Percentiles rank a stretch among this genome's conserved stretches.
Conservation (phyloP, 2,113 vertebrate genomes). For the Hypanus sabinus region DNA sequence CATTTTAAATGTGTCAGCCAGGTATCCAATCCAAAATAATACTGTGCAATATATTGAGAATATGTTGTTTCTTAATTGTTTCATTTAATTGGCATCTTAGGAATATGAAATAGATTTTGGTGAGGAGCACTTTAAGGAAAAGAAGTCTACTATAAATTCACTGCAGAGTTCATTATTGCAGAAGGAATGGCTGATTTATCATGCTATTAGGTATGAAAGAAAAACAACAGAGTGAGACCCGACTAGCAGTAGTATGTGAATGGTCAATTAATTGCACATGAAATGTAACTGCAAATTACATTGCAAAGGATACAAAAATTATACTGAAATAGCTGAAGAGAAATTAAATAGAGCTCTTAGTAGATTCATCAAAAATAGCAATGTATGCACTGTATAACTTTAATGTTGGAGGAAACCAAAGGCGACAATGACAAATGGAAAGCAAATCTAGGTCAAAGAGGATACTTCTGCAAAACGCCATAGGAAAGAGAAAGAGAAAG, state of each 20-base stretch:
- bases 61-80: neutral
- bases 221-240: neutral
- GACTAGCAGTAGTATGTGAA: neutral
- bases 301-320: neutral
- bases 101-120: neutral
- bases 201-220: neutral
- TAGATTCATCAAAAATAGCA: neutral
- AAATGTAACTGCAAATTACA: neutral
- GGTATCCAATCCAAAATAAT: neutral
- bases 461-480: too few relatives aligned
- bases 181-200: neutral
- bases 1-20: neutral
- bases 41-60: neutral
- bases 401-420: neutral
- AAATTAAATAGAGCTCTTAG: neutral
- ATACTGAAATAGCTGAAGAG: neutral
- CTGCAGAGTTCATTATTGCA: too few relatives aligned
- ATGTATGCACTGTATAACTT: neutral
- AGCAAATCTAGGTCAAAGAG: neutral
- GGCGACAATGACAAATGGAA: neutral
- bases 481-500: neutral
- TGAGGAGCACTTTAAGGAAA: neutral
- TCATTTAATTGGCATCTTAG: neutral
- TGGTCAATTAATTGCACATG: neutral
- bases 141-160: neutral